Percentiles rank a stretch among this genome's conserved stretches.
These are phyloP conservation scores for Artibeus lituratus DNA, from an alignment of 2,797 vertebrate genomes.

Conservation along the genomic window DNA sequence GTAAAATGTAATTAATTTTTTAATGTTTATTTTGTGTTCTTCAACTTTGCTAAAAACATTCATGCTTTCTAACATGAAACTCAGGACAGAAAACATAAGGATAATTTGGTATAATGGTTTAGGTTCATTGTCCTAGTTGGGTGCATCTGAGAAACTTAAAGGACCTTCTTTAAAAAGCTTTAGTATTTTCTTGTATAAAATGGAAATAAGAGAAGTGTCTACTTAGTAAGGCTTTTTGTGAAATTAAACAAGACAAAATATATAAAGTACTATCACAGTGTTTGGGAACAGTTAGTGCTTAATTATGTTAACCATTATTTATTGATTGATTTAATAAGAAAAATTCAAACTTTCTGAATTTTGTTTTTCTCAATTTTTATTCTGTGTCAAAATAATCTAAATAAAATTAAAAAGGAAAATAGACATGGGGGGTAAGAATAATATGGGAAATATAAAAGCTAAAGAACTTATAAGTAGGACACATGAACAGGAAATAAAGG, in stretches of 20 bases:
- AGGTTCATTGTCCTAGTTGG: background rate
- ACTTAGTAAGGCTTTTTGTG: background rate
- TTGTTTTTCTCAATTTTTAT: background rate
- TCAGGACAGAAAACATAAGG: background rate
- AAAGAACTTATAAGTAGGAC: too few relatives aligned
- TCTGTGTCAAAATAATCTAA: background rate
- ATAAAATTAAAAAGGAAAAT: background rate
- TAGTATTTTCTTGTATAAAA: background rate
- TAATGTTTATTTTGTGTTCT: background rate
- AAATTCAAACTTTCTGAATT: background rate
- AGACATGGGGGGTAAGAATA: too few relatives aligned
- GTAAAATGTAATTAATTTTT: background rate
- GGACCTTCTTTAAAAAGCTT: background rate
- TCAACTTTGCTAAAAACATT: background rate
- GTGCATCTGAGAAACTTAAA: background rate
- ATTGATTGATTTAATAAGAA: background rate
- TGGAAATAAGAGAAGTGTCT: background rate
- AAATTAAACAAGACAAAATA: background rate
- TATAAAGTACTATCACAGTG: background rate
- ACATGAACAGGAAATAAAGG: too few relatives aligned
- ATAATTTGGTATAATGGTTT: background rate
- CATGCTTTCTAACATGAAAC: background rate
- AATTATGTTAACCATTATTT: background rate
- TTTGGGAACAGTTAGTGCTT: background rate
- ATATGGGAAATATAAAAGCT: too few relatives aligned